These are phyloP conservation scores for Oryctes rhinoceros DNA, from an alignment of 1,140 invertebrate species.

Conservation along the genomic window DNA sequence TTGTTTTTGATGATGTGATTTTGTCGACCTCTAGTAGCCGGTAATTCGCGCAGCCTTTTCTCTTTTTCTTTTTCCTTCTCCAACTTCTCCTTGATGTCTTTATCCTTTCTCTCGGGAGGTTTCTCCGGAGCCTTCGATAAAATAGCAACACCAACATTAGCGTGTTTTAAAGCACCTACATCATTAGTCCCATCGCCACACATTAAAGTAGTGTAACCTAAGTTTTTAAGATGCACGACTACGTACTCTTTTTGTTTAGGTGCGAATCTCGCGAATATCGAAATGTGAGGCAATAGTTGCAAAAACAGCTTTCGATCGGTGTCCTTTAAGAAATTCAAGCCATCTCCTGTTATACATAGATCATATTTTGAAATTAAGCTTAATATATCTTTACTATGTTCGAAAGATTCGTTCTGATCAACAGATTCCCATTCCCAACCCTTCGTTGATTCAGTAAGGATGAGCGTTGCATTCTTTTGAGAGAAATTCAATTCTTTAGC, in stretches of 20 bases:
- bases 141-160: constrained; percentile 82
- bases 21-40: constrained; percentile 53
- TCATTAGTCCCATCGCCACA: constrained; percentile 99
- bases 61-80: constrained; percentile 51
- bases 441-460: constrained; percentile 68
- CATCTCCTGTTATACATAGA: constrained; percentile 95
- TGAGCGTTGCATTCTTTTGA: constrained; percentile 75
- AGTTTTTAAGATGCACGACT: constrained; percentile 85
- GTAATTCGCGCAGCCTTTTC: constrained; percentile 56
- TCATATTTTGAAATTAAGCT: constrained; percentile 70
- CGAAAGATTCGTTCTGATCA: constrained; percentile 72
- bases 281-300: constrained; percentile 82
- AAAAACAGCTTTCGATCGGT: constrained; percentile 72
- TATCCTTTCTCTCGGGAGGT: constrained; percentile 51
- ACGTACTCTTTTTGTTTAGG: constrained; percentile 98
- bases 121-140: constrained; percentile 85
- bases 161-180: constrained; percentile 99
- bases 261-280: constrained; percentile 92
- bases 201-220: constrained; percentile 95
- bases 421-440: constrained; percentile 85
- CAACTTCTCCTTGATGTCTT: constrained; percentile 48
- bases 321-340: constrained; percentile 76
- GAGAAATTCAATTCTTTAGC: constrained; percentile 93
- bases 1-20: constrained; percentile 58
- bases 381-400: constrained; percentile 63